A percentile compares a stretch with the other conserved stretches of the same genome.
phyloP scores from a whole-genome alignment of 2,888 invertebrate species.

The Phoronis australis region DNA sequence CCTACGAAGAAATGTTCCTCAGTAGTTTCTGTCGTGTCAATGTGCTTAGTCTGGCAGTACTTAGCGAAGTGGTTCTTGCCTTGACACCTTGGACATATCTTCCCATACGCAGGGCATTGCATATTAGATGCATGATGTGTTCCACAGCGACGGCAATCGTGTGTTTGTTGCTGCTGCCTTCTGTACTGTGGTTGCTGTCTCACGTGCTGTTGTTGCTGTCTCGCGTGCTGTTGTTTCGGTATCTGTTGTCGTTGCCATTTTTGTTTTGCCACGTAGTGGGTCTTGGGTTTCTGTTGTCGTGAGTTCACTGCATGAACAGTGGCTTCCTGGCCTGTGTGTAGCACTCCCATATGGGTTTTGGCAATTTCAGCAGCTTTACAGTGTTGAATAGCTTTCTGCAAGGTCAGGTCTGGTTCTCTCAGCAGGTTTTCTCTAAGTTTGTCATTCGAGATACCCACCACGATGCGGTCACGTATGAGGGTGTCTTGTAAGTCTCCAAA shows the following conservation, averaged over 20 bases:
- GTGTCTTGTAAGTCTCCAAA: background rate
- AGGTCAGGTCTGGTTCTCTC: background rate
- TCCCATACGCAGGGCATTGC: too few relatives aligned
- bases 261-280: background rate
- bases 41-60: background rate
- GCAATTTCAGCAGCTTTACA: background rate
- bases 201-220: background rate
- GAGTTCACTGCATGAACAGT: background rate
- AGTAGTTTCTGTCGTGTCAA: background rate
- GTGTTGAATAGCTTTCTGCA: background rate
- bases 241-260: background rate
- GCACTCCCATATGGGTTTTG: background rate
- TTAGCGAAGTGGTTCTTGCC: background rate
- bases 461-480: background rate
- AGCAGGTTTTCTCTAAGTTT: background rate
- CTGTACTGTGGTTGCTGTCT: background rate
- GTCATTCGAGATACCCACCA: background rate
- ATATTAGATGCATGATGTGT: too few relatives aligned
- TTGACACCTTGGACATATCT: background rate
- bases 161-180: background rate
- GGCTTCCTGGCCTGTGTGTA: background rate
- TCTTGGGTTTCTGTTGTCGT: background rate
- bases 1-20: background rate
- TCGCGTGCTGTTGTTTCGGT: background rate
- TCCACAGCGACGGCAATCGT: too few relatives aligned